Evolutionary conservation across 2,113 vertebrate genomes (phyloP).

Genomic region (Theropithecus gelada): DNA sequence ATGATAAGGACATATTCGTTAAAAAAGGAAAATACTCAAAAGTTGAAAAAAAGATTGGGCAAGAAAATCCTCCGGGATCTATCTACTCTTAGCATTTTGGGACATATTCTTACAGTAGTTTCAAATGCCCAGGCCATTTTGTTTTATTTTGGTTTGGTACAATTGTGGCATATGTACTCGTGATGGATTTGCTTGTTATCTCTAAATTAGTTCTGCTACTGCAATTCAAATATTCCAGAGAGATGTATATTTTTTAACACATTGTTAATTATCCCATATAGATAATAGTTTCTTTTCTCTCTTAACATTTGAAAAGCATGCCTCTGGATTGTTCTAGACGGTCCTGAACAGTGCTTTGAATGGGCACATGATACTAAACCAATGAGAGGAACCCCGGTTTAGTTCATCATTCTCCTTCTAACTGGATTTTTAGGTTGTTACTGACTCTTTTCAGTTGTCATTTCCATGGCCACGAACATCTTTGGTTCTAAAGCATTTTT

Average conservation of each 20-base stretch:
- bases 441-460: not conserved
- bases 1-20: not conserved
- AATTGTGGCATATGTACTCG: too few species aligned
- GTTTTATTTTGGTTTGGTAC: not conserved
- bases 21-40: not conserved
- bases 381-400: accelerated
- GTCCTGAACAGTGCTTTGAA: not conserved
- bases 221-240: not conserved
- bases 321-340: not conserved
- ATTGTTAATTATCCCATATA: too few species aligned
- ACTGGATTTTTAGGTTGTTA: not conserved
- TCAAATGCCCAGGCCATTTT: not conserved
- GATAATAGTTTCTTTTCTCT: too few species aligned
- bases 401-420: too few species aligned
- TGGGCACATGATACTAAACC: too few species aligned
- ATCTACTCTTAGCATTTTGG: not conserved
- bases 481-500: not conserved
- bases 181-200: not conserved
- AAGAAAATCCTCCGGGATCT: accelerated
- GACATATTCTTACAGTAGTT: accelerated
- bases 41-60: not conserved
- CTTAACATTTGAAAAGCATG: not conserved
- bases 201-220: not conserved
- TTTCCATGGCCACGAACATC: not conserved
- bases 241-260: not conserved